Evolutionary conservation across 2,888 invertebrate species (phyloP).

Genomic region (Pterobdella sp.): DNA sequence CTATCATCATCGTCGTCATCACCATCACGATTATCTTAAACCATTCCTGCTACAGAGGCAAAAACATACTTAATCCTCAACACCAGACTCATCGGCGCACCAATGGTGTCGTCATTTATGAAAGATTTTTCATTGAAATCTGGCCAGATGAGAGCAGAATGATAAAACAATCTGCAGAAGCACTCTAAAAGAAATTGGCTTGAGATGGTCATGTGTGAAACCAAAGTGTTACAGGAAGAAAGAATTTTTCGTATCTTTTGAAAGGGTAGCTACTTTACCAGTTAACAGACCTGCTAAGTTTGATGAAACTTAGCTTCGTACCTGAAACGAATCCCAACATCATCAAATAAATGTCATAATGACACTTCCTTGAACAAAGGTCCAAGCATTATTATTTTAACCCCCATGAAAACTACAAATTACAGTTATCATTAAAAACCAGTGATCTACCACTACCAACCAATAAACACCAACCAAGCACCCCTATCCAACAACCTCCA

Average conservation of each 20-base stretch:
- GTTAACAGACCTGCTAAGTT: too few relatives aligned
- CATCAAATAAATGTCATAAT: not conserved
- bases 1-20: constrained; percentile 12
- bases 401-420: not conserved
- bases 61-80: not conserved
- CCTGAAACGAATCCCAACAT: not conserved
- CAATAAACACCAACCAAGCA: not conserved
- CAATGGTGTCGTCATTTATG: too few relatives aligned
- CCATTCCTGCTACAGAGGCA: not conserved
- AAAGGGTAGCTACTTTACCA: too few relatives aligned
- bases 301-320: too few relatives aligned
- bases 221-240: too few relatives aligned
- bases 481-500: not conserved
- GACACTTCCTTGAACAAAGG: not conserved
- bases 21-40: not conserved
- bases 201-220: too few relatives aligned
- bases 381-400: not conserved
- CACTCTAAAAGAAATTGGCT: too few relatives aligned
- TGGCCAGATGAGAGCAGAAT: too few relatives aligned
- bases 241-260: too few relatives aligned
- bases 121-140: too few relatives aligned
- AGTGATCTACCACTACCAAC: constrained; percentile 30
- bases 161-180: too few relatives aligned
- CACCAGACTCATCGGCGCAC: too few relatives aligned
- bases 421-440: not conserved